A percentile compares a stretch with the other conserved stretches of the same genome.
These are phyloP conservation scores for Speoplatyrhinus poulsoni DNA, from an alignment of 2,113 vertebrate genomes.

Conservation along the genomic window DNA sequence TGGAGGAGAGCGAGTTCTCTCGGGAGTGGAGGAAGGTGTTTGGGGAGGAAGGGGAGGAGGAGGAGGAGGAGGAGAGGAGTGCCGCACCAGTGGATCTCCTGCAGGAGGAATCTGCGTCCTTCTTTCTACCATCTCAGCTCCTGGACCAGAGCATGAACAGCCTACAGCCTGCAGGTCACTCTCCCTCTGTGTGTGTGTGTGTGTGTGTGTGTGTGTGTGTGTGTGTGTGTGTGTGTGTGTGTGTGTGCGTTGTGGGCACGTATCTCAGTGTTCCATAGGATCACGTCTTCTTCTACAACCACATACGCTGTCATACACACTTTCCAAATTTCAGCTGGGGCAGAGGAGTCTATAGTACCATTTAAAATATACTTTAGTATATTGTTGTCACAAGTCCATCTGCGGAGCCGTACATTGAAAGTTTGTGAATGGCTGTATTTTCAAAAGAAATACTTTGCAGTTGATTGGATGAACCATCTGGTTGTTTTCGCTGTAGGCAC, in stretches of 20 bases:
- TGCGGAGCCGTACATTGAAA: too few species aligned
- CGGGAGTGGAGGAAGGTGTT: conserved; percentile 89
- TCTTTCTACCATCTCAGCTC: conserved; percentile 92
- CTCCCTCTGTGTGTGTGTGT: fast-evolving
- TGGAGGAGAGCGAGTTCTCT: conserved; percentile 86
- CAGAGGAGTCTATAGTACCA: background rate
- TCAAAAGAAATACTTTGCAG: too few species aligned
- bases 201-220: background rate
- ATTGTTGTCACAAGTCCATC: too few species aligned
- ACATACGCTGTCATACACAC: too few species aligned
- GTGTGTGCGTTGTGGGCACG: too few species aligned
- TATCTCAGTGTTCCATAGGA: too few species aligned
- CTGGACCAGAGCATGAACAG: conserved; percentile 88
- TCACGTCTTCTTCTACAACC: too few species aligned
- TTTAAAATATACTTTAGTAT: background rate
- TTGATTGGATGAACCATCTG: too few species aligned
- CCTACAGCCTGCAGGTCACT: conserved; percentile 81
- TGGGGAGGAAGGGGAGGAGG: conserved; percentile 71
- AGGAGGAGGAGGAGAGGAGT: conserved; percentile 57
- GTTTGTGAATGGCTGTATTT: too few species aligned
- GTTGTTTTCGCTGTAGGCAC: too few species aligned
- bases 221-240: background rate
- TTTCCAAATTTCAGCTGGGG: too few species aligned
- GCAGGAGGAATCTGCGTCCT: conserved; percentile 59
- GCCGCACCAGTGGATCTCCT: conserved; percentile 45